Percentiles rank a stretch among this genome's conserved stretches.
Evolutionary conservation across 2,888 invertebrate species (phyloP).

Genomic region (Itoplectis maculator): DNA sequence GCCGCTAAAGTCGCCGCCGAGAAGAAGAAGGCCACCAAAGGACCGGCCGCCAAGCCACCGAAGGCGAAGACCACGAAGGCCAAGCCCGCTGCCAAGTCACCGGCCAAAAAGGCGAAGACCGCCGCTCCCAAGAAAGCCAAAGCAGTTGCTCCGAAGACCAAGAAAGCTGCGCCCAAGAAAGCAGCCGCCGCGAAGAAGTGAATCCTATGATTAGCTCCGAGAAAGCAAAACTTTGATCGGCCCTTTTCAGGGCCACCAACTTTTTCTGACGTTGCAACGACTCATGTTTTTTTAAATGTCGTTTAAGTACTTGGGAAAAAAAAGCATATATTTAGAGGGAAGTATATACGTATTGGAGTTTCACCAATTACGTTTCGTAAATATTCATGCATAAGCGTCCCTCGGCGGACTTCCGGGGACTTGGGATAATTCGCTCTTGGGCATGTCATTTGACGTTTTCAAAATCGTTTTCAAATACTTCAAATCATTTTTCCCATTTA

Average conservation of each 20-base stretch:
- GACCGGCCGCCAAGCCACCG: slow-evolving; percentile 64
- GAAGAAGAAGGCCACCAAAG: slow-evolving; percentile 58
- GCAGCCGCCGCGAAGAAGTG: slow-evolving; percentile 53
- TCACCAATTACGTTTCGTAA: too few species aligned
- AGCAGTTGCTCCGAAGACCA: slow-evolving; percentile 35
- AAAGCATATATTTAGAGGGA: too few species aligned
- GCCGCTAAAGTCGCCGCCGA: slow-evolving; percentile 28
- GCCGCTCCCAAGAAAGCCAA: slow-evolving; percentile 50
- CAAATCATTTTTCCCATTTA: too few species aligned
- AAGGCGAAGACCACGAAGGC: slow-evolving; percentile 65
- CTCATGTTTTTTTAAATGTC: too few species aligned
- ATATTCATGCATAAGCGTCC: too few species aligned
- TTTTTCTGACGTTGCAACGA: slow-evolving; percentile 42
- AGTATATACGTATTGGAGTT: too few species aligned
- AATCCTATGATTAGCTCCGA: slow-evolving; percentile 29
- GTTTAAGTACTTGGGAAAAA: too few species aligned
- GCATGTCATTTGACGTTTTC: too few species aligned
- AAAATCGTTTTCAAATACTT: too few species aligned
- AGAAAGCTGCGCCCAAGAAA: slow-evolving; percentile 51
- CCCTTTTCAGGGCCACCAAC: slow-evolving; percentile 63
- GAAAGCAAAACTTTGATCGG: slow-evolving; percentile 25
- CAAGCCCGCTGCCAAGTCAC: slow-evolving; percentile 64
- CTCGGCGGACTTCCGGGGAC: too few species aligned
- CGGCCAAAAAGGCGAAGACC: slow-evolving; percentile 75
- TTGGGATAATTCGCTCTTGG: too few species aligned